Conservation (phyloP, 2,797 vertebrate genomes). For the Propithecus perrieri region DNA sequence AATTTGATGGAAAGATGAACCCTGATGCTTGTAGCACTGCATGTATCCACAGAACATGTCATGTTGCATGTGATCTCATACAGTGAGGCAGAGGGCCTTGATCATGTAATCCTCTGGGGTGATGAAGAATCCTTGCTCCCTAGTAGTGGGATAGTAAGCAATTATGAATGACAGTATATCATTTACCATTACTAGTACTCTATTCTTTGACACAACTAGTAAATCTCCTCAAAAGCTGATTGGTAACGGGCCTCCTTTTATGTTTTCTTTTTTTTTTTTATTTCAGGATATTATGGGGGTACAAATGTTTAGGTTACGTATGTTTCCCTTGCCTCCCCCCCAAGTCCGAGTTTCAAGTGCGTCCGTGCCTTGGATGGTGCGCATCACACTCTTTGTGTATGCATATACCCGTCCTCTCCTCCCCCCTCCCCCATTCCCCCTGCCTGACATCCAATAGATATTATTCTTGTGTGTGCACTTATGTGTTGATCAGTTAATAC, state of each 20-base stretch:
- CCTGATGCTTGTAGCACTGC: neutral
- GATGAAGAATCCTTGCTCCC: neutral
- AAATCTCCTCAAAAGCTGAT: neutral
- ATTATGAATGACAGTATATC: neutral
- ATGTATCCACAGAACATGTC: neutral
- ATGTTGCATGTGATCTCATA: neutral
- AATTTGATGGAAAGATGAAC: neutral
- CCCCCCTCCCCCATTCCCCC: too few species aligned
- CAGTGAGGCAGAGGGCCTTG: accelerated
- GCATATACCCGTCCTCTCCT: too few species aligned
- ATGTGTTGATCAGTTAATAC: too few species aligned
- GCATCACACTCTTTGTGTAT: too few species aligned
- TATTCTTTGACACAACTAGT: neutral
- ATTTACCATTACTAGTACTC: neutral
- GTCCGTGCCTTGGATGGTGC: too few species aligned
- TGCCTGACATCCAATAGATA: too few species aligned
- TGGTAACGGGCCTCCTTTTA: neutral
- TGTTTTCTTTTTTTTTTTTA: neutral
- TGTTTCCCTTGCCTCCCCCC: too few species aligned
- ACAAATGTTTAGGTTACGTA: too few species aligned
- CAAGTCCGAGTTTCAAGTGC: too few species aligned
- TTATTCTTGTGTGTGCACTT: too few species aligned
- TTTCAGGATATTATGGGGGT: too few species aligned
- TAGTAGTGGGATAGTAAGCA: neutral
- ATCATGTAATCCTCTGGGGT: neutral